phyloP scores from a whole-genome alignment of 2,113 vertebrate genomes.

The Myiagra hebetior region DNA sequence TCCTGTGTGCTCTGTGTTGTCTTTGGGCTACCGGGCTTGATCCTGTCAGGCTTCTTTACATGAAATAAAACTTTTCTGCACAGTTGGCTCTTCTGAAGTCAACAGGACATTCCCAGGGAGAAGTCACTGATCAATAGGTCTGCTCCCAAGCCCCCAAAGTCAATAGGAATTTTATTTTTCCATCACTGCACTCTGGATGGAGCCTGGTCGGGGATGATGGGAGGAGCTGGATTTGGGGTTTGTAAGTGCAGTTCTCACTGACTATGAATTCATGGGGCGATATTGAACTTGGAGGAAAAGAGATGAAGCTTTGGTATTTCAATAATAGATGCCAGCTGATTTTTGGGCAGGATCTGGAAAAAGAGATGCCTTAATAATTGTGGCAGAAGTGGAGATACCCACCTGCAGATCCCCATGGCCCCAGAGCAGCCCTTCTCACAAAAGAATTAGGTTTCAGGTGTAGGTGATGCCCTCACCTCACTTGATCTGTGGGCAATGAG shows the following conservation, averaged over 20 bases:
- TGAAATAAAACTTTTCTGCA: not conserved
- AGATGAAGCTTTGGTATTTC: not conserved
- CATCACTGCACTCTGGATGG: not conserved
- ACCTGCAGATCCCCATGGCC: rapidly evolving
- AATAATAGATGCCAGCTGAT: not conserved
- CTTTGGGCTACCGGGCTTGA: not conserved
- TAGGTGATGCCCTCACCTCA: rapidly evolving
- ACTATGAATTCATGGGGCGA: not conserved
- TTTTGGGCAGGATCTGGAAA: not conserved
- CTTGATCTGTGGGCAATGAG: rapidly evolving
- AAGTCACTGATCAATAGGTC: not conserved
- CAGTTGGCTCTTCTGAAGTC: not conserved
- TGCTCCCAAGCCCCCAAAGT: not conserved
- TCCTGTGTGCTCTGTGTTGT: rapidly evolving
- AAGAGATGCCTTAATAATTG: not conserved
- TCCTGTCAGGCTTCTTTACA: not conserved
- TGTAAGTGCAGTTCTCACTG: not conserved
- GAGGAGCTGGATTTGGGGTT: not conserved
- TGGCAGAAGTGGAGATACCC: not conserved
- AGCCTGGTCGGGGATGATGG: not conserved
- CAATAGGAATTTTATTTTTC: not conserved
- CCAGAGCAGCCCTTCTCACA: not conserved
- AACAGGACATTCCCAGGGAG: not conserved
- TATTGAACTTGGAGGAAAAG: not conserved
- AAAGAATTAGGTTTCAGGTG: not conserved